phyloP scores from a whole-genome alignment of 2,888 invertebrate genomes.

The Agrypnus murinus region DNA sequence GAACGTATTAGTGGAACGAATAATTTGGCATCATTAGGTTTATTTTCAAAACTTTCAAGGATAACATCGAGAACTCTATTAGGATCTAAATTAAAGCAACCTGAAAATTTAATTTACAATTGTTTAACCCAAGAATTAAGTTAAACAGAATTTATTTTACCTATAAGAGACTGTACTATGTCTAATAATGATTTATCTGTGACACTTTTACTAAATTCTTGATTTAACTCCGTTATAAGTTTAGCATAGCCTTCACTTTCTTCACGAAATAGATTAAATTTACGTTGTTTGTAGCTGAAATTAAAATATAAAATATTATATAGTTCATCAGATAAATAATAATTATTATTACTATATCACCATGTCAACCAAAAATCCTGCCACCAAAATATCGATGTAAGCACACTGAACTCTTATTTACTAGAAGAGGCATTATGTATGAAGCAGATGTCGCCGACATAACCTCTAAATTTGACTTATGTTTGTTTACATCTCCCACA shows the following conservation, averaged over 20 bases:
- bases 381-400: no score
- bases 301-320: no score
- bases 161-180: conserved; percentile 94
- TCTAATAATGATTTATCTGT: conserved; percentile 84
- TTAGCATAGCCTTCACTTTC: conserved; percentile 99
- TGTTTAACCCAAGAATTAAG: not conserved
- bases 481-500: no score
- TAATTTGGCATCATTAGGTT: conserved; percentile 83
- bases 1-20: conserved; percentile 91
- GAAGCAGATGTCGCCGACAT: no score
- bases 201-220: conserved; percentile 80
- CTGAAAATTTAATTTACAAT: conserved; percentile 73
- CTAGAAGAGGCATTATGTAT: no score
- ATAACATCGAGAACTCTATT: conserved; percentile 97
- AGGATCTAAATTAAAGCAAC: conserved; percentile 99
- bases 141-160: conserved; percentile 71
- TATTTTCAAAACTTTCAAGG: conserved; percentile 95
- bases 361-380: no score
- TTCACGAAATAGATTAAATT: conserved; percentile 98
- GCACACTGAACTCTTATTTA: no score
- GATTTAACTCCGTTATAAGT: conserved; percentile 93
- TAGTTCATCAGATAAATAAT: not conserved
- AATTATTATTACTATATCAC: no score
- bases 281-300: conserved; percentile 98
- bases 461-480: no score